Evolutionary conservation across 1,140 invertebrate genomes (phyloP).

Genomic region (Drusus annulatus): DNA sequence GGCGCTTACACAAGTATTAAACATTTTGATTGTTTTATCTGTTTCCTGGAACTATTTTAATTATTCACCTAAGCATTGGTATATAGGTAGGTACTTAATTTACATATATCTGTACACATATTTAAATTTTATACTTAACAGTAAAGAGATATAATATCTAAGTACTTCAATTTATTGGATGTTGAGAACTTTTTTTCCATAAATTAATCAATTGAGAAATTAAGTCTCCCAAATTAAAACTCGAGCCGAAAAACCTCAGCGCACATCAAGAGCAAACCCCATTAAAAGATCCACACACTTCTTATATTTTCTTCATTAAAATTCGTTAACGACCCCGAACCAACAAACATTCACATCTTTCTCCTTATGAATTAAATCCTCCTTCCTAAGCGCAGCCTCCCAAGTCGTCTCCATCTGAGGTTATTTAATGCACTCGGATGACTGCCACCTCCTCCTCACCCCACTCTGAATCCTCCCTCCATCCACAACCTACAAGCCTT

Average conservation of each 20-base stretch:
- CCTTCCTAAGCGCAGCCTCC: slow-evolving; percentile 43
- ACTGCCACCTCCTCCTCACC: slow-evolving; percentile 45
- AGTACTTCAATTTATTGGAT: no score
- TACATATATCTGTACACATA: no score
- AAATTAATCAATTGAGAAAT: no score
- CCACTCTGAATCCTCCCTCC: not conserved
- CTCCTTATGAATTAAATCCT: slow-evolving; percentile 58
- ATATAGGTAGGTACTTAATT: no score
- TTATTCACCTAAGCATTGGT: no score
- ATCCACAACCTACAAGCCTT: slow-evolving; percentile 22
- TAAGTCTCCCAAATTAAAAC: not conserved
- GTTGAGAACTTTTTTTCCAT: no score
- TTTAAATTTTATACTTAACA: no score
- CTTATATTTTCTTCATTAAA: slow-evolving; percentile 56
- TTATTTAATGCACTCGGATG: slow-evolving; percentile 59
- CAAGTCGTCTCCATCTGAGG: slow-evolving; percentile 59
- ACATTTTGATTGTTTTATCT: no score
- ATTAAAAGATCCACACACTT: slow-evolving; percentile 13
- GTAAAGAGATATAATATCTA: no score
- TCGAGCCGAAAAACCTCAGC: not conserved
- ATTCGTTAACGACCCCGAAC: slow-evolving; percentile 53
- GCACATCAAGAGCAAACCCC: not conserved
- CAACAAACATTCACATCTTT: slow-evolving; percentile 51
- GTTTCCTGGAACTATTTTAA: no score
- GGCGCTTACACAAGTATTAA: no score